Evolutionary conservation across 1,140 invertebrate species (phyloP).

Genomic region (Caenorhabditis brenneri): DNA sequence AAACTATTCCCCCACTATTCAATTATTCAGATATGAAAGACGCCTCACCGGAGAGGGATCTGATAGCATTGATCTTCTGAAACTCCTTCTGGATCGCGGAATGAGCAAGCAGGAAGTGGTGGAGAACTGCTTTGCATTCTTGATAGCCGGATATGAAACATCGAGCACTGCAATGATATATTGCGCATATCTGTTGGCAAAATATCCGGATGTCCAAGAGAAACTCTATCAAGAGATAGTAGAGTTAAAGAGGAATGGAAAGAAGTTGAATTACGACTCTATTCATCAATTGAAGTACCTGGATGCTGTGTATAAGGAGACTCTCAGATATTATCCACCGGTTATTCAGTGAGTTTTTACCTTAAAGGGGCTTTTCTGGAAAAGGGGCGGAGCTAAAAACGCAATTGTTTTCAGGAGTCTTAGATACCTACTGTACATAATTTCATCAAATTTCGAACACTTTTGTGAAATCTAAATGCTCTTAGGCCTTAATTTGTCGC

Average conservation of each 20-base stretch:
- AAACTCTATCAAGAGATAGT: constrained; percentile 71
- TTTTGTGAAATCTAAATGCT: too few species aligned
- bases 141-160: constrained; percentile 74
- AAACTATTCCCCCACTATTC: background rate
- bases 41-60: background rate
- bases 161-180: constrained; percentile 71
- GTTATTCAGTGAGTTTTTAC: constrained; percentile 35
- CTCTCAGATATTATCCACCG: constrained; percentile 64
- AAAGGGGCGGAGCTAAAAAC: too few species aligned
- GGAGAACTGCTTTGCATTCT: constrained; percentile 69
- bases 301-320: constrained; percentile 72
- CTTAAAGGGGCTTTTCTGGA: too few species aligned
- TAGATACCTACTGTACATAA: too few species aligned
- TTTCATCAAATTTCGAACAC: too few species aligned
- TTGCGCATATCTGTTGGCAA: constrained; percentile 71
- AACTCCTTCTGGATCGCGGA: constrained; percentile 37
- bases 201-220: constrained; percentile 72
- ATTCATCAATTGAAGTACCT: constrained; percentile 70
- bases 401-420: too few species aligned
- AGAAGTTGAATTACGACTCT: constrained; percentile 60
- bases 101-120: constrained; percentile 32
- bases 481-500: too few species aligned
- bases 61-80: background rate
- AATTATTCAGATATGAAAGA: background rate
- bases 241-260: background rate